phyloP scores from a whole-genome alignment of 92 coral and sea anemone species.

The Scolanthus callimorphus region DNA sequence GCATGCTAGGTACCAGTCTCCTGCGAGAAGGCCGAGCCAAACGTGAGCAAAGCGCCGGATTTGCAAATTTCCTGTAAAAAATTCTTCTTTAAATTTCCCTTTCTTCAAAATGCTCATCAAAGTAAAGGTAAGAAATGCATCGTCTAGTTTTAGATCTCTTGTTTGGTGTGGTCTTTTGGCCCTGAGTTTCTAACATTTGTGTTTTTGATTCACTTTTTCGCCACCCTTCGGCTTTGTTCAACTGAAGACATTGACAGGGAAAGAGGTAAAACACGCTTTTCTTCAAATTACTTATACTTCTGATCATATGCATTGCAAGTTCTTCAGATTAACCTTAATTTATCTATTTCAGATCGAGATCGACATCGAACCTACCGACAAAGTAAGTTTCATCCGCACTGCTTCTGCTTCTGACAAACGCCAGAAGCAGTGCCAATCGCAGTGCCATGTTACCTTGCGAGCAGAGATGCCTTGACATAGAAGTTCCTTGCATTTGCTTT shows the following conservation, averaged over 20 bases:
- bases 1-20: constrained; percentile 39
- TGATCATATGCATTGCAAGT: too few species aligned
- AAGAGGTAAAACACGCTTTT: constrained; percentile 90
- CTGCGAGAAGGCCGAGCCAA: constrained; percentile 4
- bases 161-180: constrained; percentile 4
- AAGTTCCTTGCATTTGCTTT: too few species aligned
- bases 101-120: constrained; percentile 76
- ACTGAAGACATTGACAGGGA: constrained; percentile 90
- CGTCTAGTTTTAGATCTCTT: too few species aligned
- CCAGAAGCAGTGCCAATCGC: too few species aligned
- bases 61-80: not conserved
- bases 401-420: too few species aligned
- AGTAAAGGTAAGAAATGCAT: constrained; percentile 79
- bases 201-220: constrained; percentile 12
- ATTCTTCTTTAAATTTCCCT: constrained; percentile 12
- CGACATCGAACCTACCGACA: constrained; percentile 98
- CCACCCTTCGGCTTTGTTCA: too few species aligned
- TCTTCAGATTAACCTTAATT: not conserved
- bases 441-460: too few species aligned
- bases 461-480: too few species aligned
- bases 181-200: constrained; percentile 4
- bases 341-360: constrained; percentile 74
- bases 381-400: constrained; percentile 43
- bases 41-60: not conserved
- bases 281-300: too few species aligned